phyloP scores from a whole-genome alignment of 2,888 invertebrate genomes.

The Xanthia icteritia region DNA sequence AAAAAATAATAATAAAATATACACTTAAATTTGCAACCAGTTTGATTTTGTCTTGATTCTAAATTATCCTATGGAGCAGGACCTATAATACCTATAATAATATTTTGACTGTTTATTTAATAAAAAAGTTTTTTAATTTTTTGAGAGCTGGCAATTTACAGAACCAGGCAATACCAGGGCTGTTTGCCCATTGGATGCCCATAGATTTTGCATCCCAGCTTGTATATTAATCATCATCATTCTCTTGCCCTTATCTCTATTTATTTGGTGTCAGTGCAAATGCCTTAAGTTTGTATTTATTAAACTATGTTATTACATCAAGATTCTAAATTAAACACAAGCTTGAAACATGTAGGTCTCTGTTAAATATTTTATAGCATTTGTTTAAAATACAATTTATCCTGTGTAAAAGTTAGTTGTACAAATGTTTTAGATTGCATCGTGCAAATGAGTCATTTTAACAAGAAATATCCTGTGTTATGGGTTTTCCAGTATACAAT shows the following conservation, averaged over 20 bases:
- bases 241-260: too few relatives aligned
- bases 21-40: too few relatives aligned
- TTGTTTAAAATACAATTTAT: constrained; percentile 4
- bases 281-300: too few relatives aligned
- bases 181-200: neutral
- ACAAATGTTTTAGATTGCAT: neutral
- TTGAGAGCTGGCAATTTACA: neutral
- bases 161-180: neutral
- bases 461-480: neutral
- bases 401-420: neutral
- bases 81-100: too few relatives aligned
- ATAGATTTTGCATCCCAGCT: neutral
- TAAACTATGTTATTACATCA: neutral
- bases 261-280: too few relatives aligned
- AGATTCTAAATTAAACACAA: neutral
- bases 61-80: too few relatives aligned
- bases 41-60: too few relatives aligned
- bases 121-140: neutral
- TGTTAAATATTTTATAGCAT: neutral
- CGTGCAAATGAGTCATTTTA: neutral
- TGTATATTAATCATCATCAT: too few relatives aligned
- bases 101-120: neutral
- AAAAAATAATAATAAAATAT: too few relatives aligned
- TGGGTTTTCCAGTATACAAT: neutral
- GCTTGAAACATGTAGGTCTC: neutral